Conservation (phyloP, 2,888 invertebrate species). For the Drosophila histrio region DNA sequence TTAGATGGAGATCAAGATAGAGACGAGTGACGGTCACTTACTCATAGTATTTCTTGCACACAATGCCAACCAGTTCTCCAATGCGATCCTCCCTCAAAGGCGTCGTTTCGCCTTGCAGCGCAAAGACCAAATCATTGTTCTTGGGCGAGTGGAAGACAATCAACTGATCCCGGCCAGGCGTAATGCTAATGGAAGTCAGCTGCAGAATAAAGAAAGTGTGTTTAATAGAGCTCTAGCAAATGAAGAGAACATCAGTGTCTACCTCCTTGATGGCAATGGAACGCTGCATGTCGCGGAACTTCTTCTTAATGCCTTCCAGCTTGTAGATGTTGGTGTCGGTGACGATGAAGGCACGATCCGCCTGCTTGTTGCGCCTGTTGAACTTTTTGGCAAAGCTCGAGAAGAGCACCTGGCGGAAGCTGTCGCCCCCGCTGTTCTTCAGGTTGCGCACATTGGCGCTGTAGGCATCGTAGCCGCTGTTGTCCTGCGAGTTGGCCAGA, state of each 20-base stretch:
- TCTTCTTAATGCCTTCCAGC: slow-evolving; percentile 89
- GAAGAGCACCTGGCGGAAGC: slow-evolving; percentile 86
- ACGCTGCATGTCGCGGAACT: slow-evolving; percentile 94
- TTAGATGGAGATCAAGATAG: background rate
- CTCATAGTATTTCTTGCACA: slow-evolving; percentile 91
- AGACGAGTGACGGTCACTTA: slow-evolving; percentile 84
- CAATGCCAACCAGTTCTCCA: slow-evolving; percentile 93
- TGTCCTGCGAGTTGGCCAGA: slow-evolving; percentile 88
- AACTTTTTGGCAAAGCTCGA: slow-evolving; percentile 83
- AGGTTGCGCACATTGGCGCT: slow-evolving; percentile 88
- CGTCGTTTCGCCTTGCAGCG: slow-evolving; percentile 85
- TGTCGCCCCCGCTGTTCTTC: slow-evolving; percentile 86
- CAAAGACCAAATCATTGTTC: slow-evolving; percentile 95
- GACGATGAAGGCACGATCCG: slow-evolving; percentile 94
- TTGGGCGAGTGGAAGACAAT: slow-evolving; percentile 93
- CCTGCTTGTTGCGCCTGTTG: slow-evolving; percentile 88
- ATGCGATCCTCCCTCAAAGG: slow-evolving; percentile 89
- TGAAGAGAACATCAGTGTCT: background rate
- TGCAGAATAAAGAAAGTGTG: slow-evolving; percentile 70
- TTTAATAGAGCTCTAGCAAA: background rate
- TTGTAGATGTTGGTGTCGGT: slow-evolving; percentile 95
- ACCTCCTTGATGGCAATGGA: slow-evolving; percentile 91
- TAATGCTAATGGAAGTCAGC: slow-evolving; percentile 94
- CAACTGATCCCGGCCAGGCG: slow-evolving; percentile 94
- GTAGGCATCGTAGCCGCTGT: slow-evolving; percentile 88